phyloP scores from a whole-genome alignment of 2,888 invertebrate species.

The Calliphora vomitoria region DNA sequence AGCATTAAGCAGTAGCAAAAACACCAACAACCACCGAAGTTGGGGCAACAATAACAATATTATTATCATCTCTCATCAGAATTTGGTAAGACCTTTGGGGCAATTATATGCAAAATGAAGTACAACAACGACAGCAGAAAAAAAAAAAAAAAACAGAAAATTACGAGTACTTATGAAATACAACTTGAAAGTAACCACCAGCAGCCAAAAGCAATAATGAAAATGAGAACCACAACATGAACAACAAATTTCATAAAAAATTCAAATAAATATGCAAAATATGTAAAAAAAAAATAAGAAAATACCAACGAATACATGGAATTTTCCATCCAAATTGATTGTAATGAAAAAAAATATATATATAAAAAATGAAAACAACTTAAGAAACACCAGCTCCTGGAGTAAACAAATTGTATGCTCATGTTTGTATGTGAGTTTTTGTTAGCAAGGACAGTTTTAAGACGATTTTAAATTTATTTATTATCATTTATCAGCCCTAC shows the following conservation, averaged over 20 bases:
- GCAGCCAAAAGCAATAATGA: conserved; percentile 59
- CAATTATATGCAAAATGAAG: conserved; percentile 70
- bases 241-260: conserved; percentile 31
- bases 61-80: conserved; percentile 62
- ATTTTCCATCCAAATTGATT: conserved; percentile 43
- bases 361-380: conserved; percentile 12
- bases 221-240: conserved; percentile 34
- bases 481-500: conserved; percentile 27
- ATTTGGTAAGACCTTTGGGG: conserved; percentile 62
- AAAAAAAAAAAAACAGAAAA: conserved; percentile 21
- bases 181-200: conserved; percentile 62
- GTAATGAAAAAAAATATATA: conserved; percentile 1
- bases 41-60: conserved; percentile 59
- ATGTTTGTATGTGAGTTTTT: conserved; percentile 6
- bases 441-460: conserved; percentile 52
- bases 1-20: conserved; percentile 35
- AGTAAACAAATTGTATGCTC: background rate
- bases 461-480: conserved; percentile 44
- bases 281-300: conserved; percentile 19
- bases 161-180: conserved; percentile 18
- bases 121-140: background rate
- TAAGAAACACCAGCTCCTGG: background rate
- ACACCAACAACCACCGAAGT: conserved; percentile 18
- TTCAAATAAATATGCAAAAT: conserved; percentile 64
- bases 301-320: conserved; percentile 36